Evolutionary conservation across 2,888 invertebrate genomes (phyloP), one percentile per base, ranked within the genome.

Genomic region (Synergus umbraculus): DNA sequence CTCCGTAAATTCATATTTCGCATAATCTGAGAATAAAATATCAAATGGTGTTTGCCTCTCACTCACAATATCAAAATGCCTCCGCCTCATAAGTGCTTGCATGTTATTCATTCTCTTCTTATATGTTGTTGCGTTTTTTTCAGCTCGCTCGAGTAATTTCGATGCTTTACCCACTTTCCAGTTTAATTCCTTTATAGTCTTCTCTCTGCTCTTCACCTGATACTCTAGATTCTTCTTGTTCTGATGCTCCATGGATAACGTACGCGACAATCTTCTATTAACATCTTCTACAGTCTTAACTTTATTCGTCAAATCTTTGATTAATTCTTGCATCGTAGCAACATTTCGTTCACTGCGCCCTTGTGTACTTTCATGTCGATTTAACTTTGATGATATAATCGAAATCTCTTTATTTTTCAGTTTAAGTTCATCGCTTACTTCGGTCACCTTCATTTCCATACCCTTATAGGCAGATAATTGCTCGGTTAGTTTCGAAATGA

Each of bases 91-190:
- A 10, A 89, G 78, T 9, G 88, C 87, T 79, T 90, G 90, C 89
- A 91, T 88, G 18, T 85, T 89, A 10, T 89, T 83, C 87, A 91
- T 88, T 79, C 90, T 91, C 44, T 88, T 88, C 43, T 86, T 88
- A 54, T 90, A 91, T 0, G 88, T 91, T 37, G 89, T 89, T 0
- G 89, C 86, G 78, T 91, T 92, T 63, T 88, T 90, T 79, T 90
- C 90, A 10, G 91, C 88, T 46, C 91, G 85, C n/a, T 91, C 91
- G 5, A 91, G 88, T 78, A 88, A 90, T 76, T 91, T 91, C 0
- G 92, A 89, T 0, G 91, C 91, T 76, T 90, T 91, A 13, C 89
- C 88, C 13, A 92, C 82, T 78, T 92, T 92, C 91, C 91, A 90
- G 46, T 91, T 90, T 10, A 92, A 82, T 58, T 91, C 91, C 78